phyloP scores from a whole-genome alignment of 1,140 invertebrate species.

The Drosophila kikkawai region DNA sequence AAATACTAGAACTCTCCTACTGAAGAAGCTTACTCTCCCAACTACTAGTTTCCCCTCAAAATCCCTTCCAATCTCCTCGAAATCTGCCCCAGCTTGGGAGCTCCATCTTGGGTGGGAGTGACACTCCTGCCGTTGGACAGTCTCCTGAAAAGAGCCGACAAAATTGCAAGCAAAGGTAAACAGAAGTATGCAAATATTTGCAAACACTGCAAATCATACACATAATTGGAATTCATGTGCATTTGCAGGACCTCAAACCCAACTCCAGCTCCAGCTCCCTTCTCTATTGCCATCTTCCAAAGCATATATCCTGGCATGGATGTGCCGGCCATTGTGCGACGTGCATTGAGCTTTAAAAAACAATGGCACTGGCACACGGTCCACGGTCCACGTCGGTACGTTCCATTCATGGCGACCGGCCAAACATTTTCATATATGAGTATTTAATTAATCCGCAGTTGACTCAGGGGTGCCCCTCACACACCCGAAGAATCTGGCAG shows the following conservation, averaged over 20 bases:
- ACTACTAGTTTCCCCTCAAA: not conserved
- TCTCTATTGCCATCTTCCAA: not conserved
- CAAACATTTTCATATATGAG: slow-evolving; percentile 78
- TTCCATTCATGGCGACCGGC: slow-evolving; percentile 43
- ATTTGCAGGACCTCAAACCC: slow-evolving; percentile 19
- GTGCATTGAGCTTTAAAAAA: slow-evolving; percentile 71
- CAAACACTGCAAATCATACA: slow-evolving; percentile 76
- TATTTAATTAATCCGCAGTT: slow-evolving; percentile 82
- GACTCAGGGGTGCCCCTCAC: slow-evolving; percentile 57
- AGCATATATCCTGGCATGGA: slow-evolving; percentile 4
- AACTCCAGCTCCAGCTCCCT: not conserved
- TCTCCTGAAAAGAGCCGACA: slow-evolving; percentile 61
- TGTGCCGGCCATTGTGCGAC: slow-evolving; percentile 54
- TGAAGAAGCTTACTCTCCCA: not conserved
- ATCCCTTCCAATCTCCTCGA: not conserved
- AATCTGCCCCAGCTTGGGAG: not conserved
- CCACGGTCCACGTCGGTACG: slow-evolving; percentile 17
- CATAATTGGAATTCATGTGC: slow-evolving; percentile 75
- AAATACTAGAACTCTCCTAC: not conserved
- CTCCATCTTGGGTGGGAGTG: not conserved
- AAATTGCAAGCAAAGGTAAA: slow-evolving; percentile 77
- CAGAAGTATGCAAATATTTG: slow-evolving; percentile 73
- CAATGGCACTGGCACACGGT: slow-evolving; percentile 65
- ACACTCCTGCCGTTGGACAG: not conserved
- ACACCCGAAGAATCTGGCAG: slow-evolving; percentile 11